phyloP scores from a whole-genome alignment of 1,140 invertebrate species.

The Papilio machaon region DNA sequence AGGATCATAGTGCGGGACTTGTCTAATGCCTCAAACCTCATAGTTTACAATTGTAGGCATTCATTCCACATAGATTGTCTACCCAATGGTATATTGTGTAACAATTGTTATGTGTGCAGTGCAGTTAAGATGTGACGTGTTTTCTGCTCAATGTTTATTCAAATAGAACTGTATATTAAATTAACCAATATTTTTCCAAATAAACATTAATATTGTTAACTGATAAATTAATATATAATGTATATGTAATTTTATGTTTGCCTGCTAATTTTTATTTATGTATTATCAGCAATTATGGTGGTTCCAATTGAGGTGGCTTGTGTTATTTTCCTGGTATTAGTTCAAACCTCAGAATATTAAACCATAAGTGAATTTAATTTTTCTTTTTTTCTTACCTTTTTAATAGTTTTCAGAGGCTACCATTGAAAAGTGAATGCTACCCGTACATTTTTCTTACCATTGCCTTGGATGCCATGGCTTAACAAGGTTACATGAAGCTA shows the following conservation, averaged over 20 bases:
- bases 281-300: slow-evolving; percentile 47
- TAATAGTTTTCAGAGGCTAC: neutral
- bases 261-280: slow-evolving; percentile 39
- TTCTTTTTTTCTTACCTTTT: neutral
- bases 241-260: slow-evolving; percentile 37
- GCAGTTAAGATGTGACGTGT: slow-evolving; percentile 69
- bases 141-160: slow-evolving; percentile 40
- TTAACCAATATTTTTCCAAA: slow-evolving; percentile 43
- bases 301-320: slow-evolving; percentile 57
- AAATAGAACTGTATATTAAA: slow-evolving; percentile 39
- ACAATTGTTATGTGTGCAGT: slow-evolving; percentile 85
- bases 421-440: too few species aligned
- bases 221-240: slow-evolving; percentile 23
- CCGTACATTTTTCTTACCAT: too few species aligned
- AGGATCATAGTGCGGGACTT: slow-evolving; percentile 86
- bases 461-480: too few species aligned
- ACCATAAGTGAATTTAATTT: slow-evolving; percentile 12
- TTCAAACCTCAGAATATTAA: slow-evolving; percentile 31
- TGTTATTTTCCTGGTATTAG: slow-evolving; percentile 52
- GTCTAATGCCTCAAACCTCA: slow-evolving; percentile 86
- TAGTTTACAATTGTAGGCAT: slow-evolving; percentile 95
- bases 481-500: too few species aligned
- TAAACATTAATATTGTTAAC: slow-evolving; percentile 32
- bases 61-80: slow-evolving; percentile 94
- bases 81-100: slow-evolving; percentile 74